A percentile compares a stretch with the other conserved stretches of the same genome.
These are phyloP conservation scores for Arion vulgaris DNA, from an alignment of 1,140 invertebrate genomes.

Conservation along the genomic window DNA sequence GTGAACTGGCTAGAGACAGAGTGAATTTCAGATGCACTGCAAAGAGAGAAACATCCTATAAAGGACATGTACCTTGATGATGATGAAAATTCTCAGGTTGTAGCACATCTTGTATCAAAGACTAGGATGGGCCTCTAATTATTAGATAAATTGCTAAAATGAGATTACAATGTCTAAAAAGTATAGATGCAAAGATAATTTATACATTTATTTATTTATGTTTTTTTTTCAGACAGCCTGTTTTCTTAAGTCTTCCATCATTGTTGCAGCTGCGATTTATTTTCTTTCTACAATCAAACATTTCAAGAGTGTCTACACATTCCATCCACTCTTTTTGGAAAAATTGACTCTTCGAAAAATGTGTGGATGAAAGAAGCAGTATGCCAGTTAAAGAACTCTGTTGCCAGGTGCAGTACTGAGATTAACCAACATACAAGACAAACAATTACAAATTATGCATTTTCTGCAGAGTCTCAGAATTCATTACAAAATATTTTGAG, in stretches of 20 bases:
- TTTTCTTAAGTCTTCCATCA: not conserved
- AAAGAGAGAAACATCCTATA: too few species aligned
- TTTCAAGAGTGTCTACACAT: not conserved
- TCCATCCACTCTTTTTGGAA: not conserved
- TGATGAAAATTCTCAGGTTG: too few species aligned
- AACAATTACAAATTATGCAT: not conserved
- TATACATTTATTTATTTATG: too few species aligned
- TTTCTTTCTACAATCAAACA: not conserved
- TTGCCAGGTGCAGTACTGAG: not conserved
- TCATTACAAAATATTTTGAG: not conserved
- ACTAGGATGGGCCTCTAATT: too few species aligned
- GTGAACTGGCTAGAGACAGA: too few species aligned
- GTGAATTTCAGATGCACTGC: too few species aligned
- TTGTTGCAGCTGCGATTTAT: conserved; percentile 1
- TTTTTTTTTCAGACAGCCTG: not conserved
- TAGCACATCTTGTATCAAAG: too few species aligned
- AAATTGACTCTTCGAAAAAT: not conserved
- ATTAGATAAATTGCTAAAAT: too few species aligned
- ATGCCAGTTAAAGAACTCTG: not conserved
- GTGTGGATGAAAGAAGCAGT: not conserved
- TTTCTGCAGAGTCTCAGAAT: not conserved
- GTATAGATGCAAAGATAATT: too few species aligned
- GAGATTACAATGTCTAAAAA: too few species aligned
- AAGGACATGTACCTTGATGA: too few species aligned
- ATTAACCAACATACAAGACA: not conserved